Conservation (phyloP, 1,140 invertebrate genomes). For the Drosophila kikkawai region DNA sequence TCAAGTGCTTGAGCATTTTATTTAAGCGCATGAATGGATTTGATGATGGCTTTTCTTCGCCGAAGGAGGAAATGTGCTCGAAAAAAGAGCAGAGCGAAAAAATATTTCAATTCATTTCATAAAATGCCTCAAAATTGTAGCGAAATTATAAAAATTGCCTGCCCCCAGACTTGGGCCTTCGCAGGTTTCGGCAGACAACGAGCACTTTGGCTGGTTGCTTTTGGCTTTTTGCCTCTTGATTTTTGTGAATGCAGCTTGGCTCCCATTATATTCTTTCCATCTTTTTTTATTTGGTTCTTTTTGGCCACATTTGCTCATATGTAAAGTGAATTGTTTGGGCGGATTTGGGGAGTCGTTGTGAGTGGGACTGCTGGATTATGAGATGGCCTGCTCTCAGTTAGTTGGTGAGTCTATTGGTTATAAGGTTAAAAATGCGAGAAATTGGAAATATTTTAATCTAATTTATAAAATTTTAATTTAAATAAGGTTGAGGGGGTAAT, state of each 20-base stretch:
- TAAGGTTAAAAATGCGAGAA: neutral
- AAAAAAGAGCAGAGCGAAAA: constrained; percentile 54
- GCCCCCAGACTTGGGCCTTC: constrained; percentile 30
- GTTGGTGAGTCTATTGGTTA: neutral
- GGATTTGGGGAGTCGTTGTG: constrained; percentile 23
- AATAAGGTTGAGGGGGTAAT: too few species aligned
- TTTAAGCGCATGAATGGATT: constrained; percentile 84
- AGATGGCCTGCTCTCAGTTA: constrained; percentile 24
- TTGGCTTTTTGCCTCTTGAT: constrained; percentile 53
- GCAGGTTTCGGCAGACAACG: constrained; percentile 44
- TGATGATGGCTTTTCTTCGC: constrained; percentile 77
- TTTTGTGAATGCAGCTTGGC: constrained; percentile 53
- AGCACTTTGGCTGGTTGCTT: constrained; percentile 68
- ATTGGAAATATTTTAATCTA: too few species aligned
- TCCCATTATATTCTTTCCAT: constrained; percentile 10
- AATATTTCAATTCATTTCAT: constrained; percentile 82
- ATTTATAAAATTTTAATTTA: too few species aligned
- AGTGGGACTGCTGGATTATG: constrained; percentile 54
- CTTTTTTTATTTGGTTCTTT: constrained; percentile 41
- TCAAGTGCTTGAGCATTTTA: constrained; percentile 85
- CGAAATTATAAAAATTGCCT: constrained; percentile 82
- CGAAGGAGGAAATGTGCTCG: constrained; percentile 47
- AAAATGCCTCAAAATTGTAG: constrained; percentile 84
- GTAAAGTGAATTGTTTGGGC: constrained; percentile 77
- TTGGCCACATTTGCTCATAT: constrained; percentile 75